Evolutionary conservation across 2,797 vertebrate species (phyloP), one percentile per base, ranked within the genome.

Genomic region (Semotilus atromaculatus): DNA sequence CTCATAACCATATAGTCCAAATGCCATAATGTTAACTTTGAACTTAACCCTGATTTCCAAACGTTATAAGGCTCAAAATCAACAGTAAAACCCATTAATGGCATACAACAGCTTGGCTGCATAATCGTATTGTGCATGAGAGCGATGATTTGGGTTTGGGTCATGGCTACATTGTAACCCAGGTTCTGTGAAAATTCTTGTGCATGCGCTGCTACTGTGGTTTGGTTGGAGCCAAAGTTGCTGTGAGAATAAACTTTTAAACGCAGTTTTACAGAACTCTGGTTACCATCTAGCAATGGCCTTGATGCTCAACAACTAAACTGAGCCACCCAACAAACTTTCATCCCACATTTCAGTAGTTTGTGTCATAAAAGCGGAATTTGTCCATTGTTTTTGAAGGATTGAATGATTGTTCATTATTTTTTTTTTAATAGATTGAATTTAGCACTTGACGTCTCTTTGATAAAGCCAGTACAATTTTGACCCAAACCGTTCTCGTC

Each of bases 391-490:
- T 48, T 48, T 48, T 18, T 48, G 45, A 48, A 48, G 14, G 14
- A 16, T 16, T 48, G 45, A 48, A 16, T 45, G 43, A 45, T 45
- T 55, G 31, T 74, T 55, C 36, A 14, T 75, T 36, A n/a, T 76
- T 53, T 67, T 75, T 76, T 53, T 67, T 75, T 53, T 8, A 48
- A 16, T 82, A 73, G 70, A 38, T 76, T 31, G 4, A 75, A 21
- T 68, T 77, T 43, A 58, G 23, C 81, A 67, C 60, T 76, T 55
- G 81, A 55, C 36, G n/a, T 70, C 31, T 76, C 21, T 74, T 26
- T 68, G 34, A 55, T 8, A n/a, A 70, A n/a, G 73, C 73, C 73
- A 77, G 62, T 55, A 60, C 19, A n/a, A 40, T 68, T 76, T 66
- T 29, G 60, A 83, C 71, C 72, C 10, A 48, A 34, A 83, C 60